A percentile compares a stretch with the other conserved stretches of the same genome.
phyloP scores from a whole-genome alignment of 2,797 vertebrate genomes.

The Crenichthys baileyi region DNA sequence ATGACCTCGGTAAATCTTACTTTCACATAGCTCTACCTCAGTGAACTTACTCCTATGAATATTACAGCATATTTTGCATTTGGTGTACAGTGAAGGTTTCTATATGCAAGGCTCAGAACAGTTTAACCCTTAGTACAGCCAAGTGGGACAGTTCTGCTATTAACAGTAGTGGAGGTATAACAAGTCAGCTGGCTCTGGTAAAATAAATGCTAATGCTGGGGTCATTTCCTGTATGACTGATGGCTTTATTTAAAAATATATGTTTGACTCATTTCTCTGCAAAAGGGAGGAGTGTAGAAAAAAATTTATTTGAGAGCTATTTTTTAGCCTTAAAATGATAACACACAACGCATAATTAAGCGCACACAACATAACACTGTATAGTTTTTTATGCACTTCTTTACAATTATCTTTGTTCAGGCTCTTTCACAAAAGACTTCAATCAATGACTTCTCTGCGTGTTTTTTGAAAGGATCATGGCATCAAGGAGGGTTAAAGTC shows the following conservation, averaged over 20 bases:
- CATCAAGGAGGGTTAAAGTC: no score
- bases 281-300: not conserved
- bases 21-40: not conserved
- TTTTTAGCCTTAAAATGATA: not conserved
- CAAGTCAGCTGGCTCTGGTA: not conserved
- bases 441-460: not conserved
- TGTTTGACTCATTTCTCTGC: not conserved
- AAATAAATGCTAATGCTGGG: slow-evolving; percentile 1
- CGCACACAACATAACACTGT: not conserved
- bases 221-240: not conserved
- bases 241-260: not conserved
- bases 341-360: not conserved
- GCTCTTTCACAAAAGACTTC: no score
- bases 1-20: slow-evolving; percentile 1
- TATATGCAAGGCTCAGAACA: not conserved
- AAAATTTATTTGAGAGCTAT: not conserved
- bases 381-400: not conserved
- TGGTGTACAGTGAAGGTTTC: not conserved
- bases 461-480: not conserved
- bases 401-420: not conserved
- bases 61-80: not conserved
- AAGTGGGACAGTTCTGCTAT: not conserved
- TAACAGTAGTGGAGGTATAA: not conserved
- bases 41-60: not conserved
- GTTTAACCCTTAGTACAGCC: not conserved